Conservation (phyloP, 2,888 invertebrate species). For the Drosophila mulleri region DNA sequence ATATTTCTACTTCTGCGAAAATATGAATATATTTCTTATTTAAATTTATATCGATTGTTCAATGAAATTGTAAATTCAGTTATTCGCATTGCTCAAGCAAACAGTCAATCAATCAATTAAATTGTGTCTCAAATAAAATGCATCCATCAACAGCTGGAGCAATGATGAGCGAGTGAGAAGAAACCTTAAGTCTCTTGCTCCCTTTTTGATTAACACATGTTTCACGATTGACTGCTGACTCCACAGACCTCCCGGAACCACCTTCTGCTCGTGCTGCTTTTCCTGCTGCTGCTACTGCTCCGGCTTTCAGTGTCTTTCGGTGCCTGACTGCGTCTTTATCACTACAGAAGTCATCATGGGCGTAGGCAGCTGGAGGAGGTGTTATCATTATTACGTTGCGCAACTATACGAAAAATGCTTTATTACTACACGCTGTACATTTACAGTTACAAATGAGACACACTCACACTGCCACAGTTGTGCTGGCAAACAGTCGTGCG, state of each 20-base stretch:
- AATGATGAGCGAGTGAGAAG: constrained; percentile 4
- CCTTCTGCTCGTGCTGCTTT: too few species aligned
- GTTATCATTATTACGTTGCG: constrained; percentile 38
- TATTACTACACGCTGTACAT: constrained; percentile 68
- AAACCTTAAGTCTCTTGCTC: constrained; percentile 5
- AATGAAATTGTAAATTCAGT: background rate
- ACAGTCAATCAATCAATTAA: constrained; percentile 9
- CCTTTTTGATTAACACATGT: constrained; percentile 62
- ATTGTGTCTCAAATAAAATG: constrained; percentile 4
- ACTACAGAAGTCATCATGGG: constrained; percentile 58
- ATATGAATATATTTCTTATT: too few species aligned
- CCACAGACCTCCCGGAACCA: background rate
- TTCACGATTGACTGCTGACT: constrained; percentile 28
- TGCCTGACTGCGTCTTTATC: constrained; percentile 50
- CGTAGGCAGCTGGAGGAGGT: constrained; percentile 19
- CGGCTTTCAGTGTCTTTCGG: constrained; percentile 4
- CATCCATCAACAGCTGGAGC: constrained; percentile 5
- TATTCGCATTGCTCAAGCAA: background rate
- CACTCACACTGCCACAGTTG: constrained; percentile 12
- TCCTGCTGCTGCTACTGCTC: background rate
- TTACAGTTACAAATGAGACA: constrained; percentile 67
- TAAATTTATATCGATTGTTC: too few species aligned
- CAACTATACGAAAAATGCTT: constrained; percentile 70
- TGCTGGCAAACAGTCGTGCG: constrained; percentile 60
- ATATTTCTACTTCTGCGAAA: too few species aligned